Conservation (phyloP, 35 echinoderm and acorn worm genomes). For the Chiridota heheva region DNA sequence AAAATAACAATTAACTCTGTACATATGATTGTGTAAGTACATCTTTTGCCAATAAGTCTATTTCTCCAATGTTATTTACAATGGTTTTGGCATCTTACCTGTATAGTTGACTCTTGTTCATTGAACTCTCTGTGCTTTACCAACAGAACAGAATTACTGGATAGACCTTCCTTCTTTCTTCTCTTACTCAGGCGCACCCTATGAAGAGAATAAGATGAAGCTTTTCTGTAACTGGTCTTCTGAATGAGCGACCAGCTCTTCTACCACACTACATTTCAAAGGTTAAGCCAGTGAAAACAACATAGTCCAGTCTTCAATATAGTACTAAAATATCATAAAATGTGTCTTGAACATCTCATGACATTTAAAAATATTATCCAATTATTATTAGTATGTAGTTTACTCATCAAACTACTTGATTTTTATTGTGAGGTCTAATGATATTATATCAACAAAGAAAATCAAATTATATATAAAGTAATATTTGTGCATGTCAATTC, state of each 20-base stretch:
- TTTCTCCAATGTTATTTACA: too few relatives aligned
- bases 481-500: too few relatives aligned
- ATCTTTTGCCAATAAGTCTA: not conserved
- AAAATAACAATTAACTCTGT: not conserved
- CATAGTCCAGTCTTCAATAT: too few relatives aligned
- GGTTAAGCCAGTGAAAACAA: not conserved
- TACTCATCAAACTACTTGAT: too few relatives aligned
- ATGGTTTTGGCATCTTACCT: conserved; percentile 52
- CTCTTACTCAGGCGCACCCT: conserved; percentile 96
- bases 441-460: too few relatives aligned
- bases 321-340: too few relatives aligned
- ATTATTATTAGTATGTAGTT: too few relatives aligned
- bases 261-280: not conserved
- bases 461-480: too few relatives aligned
- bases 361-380: too few relatives aligned
- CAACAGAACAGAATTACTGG: conserved; percentile 77
- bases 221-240: not conserved
- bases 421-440: too few relatives aligned
- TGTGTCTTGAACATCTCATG: too few relatives aligned
- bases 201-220: conserved; percentile 3
- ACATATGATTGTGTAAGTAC: not conserved
- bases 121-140: conserved; percentile 86
- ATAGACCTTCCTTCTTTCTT: conserved; percentile 67
- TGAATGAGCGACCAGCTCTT: not conserved
- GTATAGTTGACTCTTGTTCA: conserved; percentile 69